Percentiles rank a stretch among this genome's conserved stretches.
Evolutionary conservation across 2,888 invertebrate species (phyloP).

Genomic region (Eremobia ochroleuca): DNA sequence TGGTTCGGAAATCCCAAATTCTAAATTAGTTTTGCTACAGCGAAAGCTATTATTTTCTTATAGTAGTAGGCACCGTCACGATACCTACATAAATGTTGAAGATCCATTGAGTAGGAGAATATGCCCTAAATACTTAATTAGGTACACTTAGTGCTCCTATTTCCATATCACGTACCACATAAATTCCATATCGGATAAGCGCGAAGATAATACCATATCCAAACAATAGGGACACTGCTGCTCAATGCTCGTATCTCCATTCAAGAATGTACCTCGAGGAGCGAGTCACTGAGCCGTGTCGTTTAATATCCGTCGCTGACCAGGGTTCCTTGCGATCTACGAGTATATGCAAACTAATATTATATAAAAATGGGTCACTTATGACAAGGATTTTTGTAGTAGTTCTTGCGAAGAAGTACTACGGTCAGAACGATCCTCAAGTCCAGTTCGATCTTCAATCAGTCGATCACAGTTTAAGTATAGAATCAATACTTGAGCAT

Average conservation of each 20-base stretch:
- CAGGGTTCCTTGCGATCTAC: constrained; percentile 19
- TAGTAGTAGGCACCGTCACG: background rate
- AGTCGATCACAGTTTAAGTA: no score
- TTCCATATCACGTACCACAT: background rate
- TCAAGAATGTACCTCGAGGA: constrained; percentile 55
- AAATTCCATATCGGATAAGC: constrained; percentile 5
- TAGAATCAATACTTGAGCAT: background rate
- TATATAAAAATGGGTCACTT: constrained; percentile 2
- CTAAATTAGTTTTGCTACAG: background rate
- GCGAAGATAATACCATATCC: constrained; percentile 18
- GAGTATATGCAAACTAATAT: constrained; percentile 50
- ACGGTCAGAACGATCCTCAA: background rate
- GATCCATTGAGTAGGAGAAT: no score
- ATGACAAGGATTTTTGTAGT: background rate
- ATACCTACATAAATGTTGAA: background rate
- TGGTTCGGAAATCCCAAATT: no score
- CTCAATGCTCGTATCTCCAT: constrained; percentile 16
- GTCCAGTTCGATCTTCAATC: background rate
- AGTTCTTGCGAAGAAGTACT: background rate
- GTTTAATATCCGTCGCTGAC: constrained; percentile 74
- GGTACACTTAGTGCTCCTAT: background rate
- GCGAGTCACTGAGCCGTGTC: constrained; percentile 62
- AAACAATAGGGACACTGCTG: constrained; percentile 18
- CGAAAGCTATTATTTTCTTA: background rate
- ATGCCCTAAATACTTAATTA: no score